Evolutionary conservation across 1,140 invertebrate genomes (phyloP).

Genomic region (Pantala flavescens): DNA sequence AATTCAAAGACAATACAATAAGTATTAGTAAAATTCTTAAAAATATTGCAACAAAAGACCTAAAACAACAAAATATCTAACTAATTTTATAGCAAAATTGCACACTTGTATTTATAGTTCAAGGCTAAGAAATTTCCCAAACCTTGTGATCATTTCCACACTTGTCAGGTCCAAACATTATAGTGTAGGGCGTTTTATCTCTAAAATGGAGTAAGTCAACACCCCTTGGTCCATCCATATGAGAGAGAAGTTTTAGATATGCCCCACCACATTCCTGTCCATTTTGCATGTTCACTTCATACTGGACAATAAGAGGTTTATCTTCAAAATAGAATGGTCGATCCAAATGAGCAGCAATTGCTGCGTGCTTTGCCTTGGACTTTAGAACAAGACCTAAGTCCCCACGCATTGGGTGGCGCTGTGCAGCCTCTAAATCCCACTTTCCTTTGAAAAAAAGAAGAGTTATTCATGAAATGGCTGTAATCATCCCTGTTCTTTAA

Average conservation of each 20-base stretch:
- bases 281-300: constrained; percentile 81
- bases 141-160: constrained; percentile 92
- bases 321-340: constrained; percentile 76
- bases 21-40: too few species aligned
- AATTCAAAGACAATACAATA: too few species aligned
- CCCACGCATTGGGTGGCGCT: constrained; percentile 61
- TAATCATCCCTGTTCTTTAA: too few species aligned
- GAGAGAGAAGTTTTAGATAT: constrained; percentile 85
- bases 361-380: constrained; percentile 93
- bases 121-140: constrained; percentile 20
- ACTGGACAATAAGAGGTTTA: constrained; percentile 89
- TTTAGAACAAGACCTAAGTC: constrained; percentile 86
- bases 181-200: constrained; percentile 93
- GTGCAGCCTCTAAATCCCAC: constrained; percentile 69
- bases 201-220: constrained; percentile 73
- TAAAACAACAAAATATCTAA: too few species aligned
- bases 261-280: constrained; percentile 98
- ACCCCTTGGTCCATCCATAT: constrained; percentile 31
- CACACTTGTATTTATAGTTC: too few species aligned
- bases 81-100: too few species aligned
- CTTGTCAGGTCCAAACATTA: constrained; percentile 99
- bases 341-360: constrained; percentile 71
- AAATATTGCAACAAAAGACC: too few species aligned
- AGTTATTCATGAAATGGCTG: too few species aligned
- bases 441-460: constrained; percentile 37